Evolutionary conservation across 2,113 vertebrate species (phyloP).

Genomic region (Pontoporia blainvillei): DNA sequence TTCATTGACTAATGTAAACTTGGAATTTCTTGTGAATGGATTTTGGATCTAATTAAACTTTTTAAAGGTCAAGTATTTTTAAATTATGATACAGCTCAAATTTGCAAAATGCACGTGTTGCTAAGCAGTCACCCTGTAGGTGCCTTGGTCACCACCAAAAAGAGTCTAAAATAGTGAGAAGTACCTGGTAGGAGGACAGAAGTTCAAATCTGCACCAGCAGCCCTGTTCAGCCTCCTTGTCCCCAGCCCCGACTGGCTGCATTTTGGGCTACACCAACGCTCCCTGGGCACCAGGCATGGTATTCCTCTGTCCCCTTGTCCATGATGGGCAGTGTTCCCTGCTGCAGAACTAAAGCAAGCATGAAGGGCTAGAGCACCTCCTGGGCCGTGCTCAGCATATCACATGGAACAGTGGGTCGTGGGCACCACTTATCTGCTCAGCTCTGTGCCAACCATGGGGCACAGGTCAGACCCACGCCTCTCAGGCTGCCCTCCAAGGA

Average conservation of each 20-base stretch:
- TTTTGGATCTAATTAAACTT: background rate
- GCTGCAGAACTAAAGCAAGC: background rate
- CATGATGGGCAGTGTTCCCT: background rate
- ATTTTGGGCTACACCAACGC: background rate
- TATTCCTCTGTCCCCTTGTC: background rate
- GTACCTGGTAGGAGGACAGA: background rate
- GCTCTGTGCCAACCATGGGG: background rate
- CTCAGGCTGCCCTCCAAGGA: background rate
- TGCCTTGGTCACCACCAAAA: background rate
- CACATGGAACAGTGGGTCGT: background rate
- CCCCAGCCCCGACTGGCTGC: background rate
- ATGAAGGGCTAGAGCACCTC: background rate
- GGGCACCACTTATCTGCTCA: background rate
- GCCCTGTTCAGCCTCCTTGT: background rate
- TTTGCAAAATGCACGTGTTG: background rate
- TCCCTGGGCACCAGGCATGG: background rate
- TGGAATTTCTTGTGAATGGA: constrained; percentile 2
- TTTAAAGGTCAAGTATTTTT: background rate
- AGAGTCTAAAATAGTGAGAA: background rate
- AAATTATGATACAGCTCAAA: background rate
- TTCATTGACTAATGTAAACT: background rate
- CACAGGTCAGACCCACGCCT: background rate
- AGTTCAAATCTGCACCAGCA: background rate
- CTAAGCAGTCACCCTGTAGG: background rate
- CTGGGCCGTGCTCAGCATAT: background rate